These are phyloP conservation scores for Germaria angustata DNA, from an alignment of 2,888 invertebrate species.

Conservation along the genomic window DNA sequence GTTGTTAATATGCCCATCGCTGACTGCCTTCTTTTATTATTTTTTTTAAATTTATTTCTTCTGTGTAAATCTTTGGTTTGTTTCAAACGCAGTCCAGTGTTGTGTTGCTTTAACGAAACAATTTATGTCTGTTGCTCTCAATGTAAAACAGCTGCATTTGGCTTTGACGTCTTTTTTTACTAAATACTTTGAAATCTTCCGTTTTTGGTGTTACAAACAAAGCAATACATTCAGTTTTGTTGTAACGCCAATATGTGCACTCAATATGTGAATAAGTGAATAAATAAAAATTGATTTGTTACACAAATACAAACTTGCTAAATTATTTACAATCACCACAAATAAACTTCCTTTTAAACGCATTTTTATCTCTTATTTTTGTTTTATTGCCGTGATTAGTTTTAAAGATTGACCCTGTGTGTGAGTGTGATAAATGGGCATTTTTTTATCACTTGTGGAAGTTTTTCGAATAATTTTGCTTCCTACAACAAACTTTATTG, in stretches of 20 bases:
- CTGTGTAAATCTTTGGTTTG: background rate
- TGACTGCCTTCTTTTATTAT: constrained; percentile 33
- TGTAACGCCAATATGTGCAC: constrained; percentile 12
- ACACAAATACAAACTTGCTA: constrained; percentile 21
- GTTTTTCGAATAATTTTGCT: constrained; percentile 19
- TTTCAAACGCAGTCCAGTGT: background rate
- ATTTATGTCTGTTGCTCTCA: constrained; percentile 29
- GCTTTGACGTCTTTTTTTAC: constrained; percentile 62
- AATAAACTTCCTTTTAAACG: constrained; percentile 42
- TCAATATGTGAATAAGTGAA: constrained; percentile 42
- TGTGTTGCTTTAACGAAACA: background rate
- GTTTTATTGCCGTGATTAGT: constrained; percentile 29
- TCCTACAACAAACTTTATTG: constrained; percentile 15
- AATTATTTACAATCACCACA: constrained; percentile 18
- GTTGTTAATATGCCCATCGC: constrained; percentile 61
- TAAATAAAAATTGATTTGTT: constrained; percentile 42
- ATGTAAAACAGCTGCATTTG: constrained; percentile 55
- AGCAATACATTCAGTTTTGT: constrained; percentile 30
- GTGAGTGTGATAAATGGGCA: constrained; percentile 27
- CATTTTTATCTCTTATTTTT: background rate
- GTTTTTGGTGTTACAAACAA: constrained; percentile 58
- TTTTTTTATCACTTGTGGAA: constrained; percentile 37
- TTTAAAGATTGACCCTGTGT: constrained; percentile 11
- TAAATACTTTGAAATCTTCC: constrained; percentile 62
- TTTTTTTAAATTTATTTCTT: background rate